Conservation (phyloP, 2,888 invertebrate genomes). For the Amaurobius ferox region DNA sequence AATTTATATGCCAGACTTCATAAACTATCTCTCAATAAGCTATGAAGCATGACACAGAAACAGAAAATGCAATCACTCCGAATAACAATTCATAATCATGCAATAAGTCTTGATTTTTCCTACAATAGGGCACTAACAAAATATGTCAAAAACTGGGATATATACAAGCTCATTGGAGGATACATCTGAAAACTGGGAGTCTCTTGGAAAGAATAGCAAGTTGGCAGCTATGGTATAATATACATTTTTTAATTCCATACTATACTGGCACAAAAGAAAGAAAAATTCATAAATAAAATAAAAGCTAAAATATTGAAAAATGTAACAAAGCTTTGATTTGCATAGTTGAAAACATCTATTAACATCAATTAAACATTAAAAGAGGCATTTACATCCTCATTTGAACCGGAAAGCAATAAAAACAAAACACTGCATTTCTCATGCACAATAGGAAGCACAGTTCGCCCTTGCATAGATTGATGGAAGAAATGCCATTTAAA, state of each 20-base stretch:
- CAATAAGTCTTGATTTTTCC: too few species aligned
- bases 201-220: too few species aligned
- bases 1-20: too few species aligned
- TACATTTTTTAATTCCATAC: neutral
- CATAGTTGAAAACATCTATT: slow-evolving; percentile 30
- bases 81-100: too few species aligned
- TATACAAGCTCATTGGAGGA: too few species aligned
- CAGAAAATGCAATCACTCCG: too few species aligned
- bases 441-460: slow-evolving; percentile 26
- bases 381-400: neutral
- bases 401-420: slow-evolving; percentile 25
- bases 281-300: slow-evolving; percentile 54
- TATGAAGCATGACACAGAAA: too few species aligned
- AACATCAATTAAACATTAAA: slow-evolving; percentile 41
- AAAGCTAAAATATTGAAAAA: slow-evolving; percentile 47
- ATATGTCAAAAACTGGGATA: too few species aligned
- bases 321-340: slow-evolving; percentile 60
- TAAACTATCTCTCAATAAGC: too few species aligned
- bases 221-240: too few species aligned
- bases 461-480: neutral
- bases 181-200: too few species aligned
- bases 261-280: slow-evolving; percentile 54
- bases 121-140: too few species aligned
- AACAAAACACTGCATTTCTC: slow-evolving; percentile 10
- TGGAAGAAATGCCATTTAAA: neutral